A percentile compares a stretch with the other conserved stretches of the same genome.
Conservation (phyloP, 2,113 vertebrate species). For the Chlamydotis undulata region DNA sequence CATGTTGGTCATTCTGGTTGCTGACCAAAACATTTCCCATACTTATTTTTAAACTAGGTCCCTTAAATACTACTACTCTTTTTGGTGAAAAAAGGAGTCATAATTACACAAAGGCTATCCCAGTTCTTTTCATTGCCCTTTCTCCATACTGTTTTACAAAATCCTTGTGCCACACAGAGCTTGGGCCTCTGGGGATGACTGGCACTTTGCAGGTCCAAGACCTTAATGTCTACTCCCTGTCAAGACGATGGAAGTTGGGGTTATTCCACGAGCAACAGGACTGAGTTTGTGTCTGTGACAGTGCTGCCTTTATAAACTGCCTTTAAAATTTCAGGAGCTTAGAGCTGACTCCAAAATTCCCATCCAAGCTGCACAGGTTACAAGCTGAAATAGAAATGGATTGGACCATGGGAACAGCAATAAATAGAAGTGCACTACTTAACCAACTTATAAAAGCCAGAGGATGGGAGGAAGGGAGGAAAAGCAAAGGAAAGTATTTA, state of each 20-base stretch:
- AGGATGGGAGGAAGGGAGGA: not conserved
- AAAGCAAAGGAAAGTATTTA: not conserved
- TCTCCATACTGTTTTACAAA: not conserved
- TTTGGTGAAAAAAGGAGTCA: not conserved
- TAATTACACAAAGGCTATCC: not conserved
- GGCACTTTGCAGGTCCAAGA: not conserved
- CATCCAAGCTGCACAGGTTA: not conserved
- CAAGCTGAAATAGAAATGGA: not conserved
- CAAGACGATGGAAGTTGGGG: not conserved
- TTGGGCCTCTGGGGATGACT: not conserved
- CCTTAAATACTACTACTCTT: not conserved
- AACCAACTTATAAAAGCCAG: not conserved
- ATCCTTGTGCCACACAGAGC: not conserved
- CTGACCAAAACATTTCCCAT: not conserved
- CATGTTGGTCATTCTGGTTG: not conserved
- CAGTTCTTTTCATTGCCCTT: not conserved
- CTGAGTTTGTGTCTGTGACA: not conserved
- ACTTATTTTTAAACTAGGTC: not conserved
- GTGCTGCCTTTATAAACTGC: not conserved
- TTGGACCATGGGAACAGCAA: not conserved
- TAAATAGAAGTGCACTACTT: slow-evolving; percentile 1
- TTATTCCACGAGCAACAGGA: not conserved
- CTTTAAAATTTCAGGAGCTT: not conserved
- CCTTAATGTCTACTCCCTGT: not conserved
- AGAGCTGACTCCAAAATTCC: not conserved